These are phyloP conservation scores for Pachyseris speciosa DNA, from an alignment of 64 coral and sea anemone genomes.

Conservation along the genomic window DNA sequence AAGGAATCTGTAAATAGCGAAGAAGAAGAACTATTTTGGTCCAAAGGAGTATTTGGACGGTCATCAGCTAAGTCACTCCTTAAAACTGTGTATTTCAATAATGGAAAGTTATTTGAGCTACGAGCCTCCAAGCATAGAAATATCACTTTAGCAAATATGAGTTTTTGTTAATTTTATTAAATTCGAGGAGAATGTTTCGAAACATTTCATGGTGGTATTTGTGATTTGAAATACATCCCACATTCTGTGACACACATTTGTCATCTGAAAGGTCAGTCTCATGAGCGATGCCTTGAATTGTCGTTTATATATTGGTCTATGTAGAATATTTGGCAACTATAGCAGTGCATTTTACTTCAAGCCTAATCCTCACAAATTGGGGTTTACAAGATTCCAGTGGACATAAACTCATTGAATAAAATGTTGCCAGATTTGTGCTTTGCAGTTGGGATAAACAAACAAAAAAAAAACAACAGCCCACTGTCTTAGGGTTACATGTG, in stretches of 20 bases:
- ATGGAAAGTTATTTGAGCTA: slow-evolving; percentile 58
- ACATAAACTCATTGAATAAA: neutral
- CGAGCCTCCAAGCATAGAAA: slow-evolving; percentile 23
- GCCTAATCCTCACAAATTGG: neutral
- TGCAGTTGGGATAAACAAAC: neutral
- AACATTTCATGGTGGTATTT: slow-evolving; percentile 62
- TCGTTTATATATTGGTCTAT: slow-evolving; percentile 11
- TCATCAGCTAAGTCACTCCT: slow-evolving; percentile 38
- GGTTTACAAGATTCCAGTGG: neutral
- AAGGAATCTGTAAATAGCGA: slow-evolving; percentile 33
- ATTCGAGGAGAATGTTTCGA: slow-evolving; percentile 53
- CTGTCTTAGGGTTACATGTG: neutral
- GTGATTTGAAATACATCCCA: slow-evolving; percentile 44
- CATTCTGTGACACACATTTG: slow-evolving; percentile 35
- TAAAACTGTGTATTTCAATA: slow-evolving; percentile 58
- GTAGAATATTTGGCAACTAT: neutral
- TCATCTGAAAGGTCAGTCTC: slow-evolving; percentile 15
- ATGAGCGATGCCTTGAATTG: slow-evolving; percentile 30
- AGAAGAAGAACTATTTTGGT: slow-evolving; percentile 52
- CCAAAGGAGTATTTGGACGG: slow-evolving; percentile 12
- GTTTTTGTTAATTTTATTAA: slow-evolving; percentile 13
- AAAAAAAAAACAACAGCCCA: neutral
- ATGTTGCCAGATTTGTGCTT: neutral
- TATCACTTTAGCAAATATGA: slow-evolving; percentile 30
- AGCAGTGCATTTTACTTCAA: slow-evolving; percentile 28